Base-by-base conservation (phyloP, 2,888 invertebrate species). In the Dasysyrphus tricinctus region DNA sequence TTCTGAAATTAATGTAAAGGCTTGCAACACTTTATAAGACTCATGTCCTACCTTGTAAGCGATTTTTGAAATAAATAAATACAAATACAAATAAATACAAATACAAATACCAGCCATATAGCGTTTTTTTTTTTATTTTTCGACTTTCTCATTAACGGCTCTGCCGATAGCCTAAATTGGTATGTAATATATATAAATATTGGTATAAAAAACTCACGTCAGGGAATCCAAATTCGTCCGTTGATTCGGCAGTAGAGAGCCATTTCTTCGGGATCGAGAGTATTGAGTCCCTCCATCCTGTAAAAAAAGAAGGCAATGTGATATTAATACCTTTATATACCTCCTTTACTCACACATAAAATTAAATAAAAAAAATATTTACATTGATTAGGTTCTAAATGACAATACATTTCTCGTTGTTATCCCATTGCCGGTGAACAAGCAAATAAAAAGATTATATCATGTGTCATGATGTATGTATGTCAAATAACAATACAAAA, bases 201-300 rank as follows among this genome's bases (percentile, higher is more conserved):
- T n/a, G n/a, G n/a, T n/a, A n/a, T n/a, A n/a, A n/a, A n/a, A n/a
- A 69, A 93, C 92, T 92, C 89, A 93, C 93, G 89, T 91, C 91
- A 90, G 93, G 92, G 90, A 93, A 93, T 91, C 93, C 93, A 89
- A 90, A 92, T 89, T 92, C 93, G 91, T 92, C 93, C 72, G 91
- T 91, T 77, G 92, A 90, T 85, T 92, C 92, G 88, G 91, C 90
- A 82, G 93, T 91, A 88, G 94, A 93, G 90, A 96, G 94, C 95
- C 95, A 95, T 90, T 95, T 95, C 92, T 95, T 96, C 88, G 96
- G 95, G 90, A 96, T 93, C 70, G 96, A 94, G 88, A 96, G 92
- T 89, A 96, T 93, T 19, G 96, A 95, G 89, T 96, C 96, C 90
- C 94, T 94, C 96, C 96, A 96, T 95, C 95, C 96, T 96, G 93